These are phyloP conservation scores for Andrena dorsata DNA, from an alignment of 2,888 invertebrate genomes.

Conservation along the genomic window DNA sequence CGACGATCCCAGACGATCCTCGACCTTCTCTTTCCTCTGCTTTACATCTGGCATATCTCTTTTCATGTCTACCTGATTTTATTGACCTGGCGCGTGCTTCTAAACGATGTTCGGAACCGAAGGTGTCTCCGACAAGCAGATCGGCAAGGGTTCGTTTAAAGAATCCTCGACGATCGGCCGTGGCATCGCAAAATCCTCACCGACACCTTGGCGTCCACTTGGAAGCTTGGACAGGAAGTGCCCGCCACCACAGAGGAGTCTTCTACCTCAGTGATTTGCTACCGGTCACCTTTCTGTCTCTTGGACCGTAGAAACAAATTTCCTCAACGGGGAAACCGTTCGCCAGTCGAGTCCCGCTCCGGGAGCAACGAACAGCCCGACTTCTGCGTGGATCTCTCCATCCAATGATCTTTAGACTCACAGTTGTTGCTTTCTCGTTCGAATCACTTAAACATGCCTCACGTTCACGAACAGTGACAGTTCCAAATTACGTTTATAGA, in stretches of 20 bases:
- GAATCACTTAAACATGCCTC: too few species aligned
- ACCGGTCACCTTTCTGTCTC: slow-evolving; percentile 9
- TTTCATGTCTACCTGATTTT: slow-evolving; percentile 37
- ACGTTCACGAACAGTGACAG: too few species aligned
- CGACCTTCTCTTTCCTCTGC: slow-evolving; percentile 6
- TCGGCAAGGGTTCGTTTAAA: too few species aligned
- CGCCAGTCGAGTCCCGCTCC: not conserved
- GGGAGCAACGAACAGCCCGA: not conserved
- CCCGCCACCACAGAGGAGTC: not conserved
- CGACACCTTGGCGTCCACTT: not conserved
- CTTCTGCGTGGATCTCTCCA: too few species aligned
- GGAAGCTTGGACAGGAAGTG: not conserved
- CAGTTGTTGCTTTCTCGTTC: too few species aligned
- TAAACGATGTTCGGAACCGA: too few species aligned
- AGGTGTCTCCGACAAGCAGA: too few species aligned
- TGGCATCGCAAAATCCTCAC: not conserved
- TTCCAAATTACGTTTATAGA: too few species aligned
- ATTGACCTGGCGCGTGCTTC: too few species aligned
- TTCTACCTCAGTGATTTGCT: not conserved
- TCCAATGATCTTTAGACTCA: too few species aligned
- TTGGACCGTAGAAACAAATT: slow-evolving; percentile 24
- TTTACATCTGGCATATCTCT: slow-evolving; percentile 55
- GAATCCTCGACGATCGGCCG: not conserved
- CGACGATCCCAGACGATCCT: slow-evolving; percentile 8
- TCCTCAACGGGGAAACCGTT: slow-evolving; percentile 9